These are phyloP conservation scores for Centrocercus urophasianus DNA, from an alignment of 2,113 vertebrate species.

Conservation along the genomic window DNA sequence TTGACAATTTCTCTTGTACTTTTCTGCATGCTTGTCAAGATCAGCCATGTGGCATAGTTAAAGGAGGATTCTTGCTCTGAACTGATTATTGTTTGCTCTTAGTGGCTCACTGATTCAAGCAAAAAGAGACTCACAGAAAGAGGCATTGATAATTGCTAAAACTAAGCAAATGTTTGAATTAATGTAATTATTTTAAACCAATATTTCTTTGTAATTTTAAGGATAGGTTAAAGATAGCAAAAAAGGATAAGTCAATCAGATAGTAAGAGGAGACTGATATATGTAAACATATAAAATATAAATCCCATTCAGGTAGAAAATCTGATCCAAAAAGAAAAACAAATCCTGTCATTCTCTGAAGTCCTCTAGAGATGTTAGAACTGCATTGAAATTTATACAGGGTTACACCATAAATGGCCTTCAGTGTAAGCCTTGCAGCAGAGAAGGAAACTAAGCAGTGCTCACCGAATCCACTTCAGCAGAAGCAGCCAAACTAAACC, in stretches of 20 bases:
- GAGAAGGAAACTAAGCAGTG: neutral
- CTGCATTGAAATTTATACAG: neutral
- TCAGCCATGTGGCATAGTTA: neutral
- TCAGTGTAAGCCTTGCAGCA: neutral
- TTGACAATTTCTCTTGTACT: neutral
- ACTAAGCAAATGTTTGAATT: neutral
- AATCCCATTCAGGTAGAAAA: neutral
- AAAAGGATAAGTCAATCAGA: neutral
- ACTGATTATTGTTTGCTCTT: neutral
- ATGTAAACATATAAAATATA: neutral
- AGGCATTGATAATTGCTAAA: neutral
- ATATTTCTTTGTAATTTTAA: neutral
- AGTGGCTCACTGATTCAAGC: neutral
- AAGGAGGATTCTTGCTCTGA: neutral
- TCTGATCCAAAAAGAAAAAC: neutral
- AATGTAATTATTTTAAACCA: neutral
- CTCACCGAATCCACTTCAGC: neutral
- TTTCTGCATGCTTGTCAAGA: neutral
- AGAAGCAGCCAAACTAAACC: neutral
- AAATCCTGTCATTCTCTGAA: neutral
- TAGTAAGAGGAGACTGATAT: neutral
- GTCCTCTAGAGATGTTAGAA: neutral
- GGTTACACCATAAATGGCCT: neutral
- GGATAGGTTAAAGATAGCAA: neutral
- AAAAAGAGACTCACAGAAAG: neutral